Base-by-base conservation (phyloP, 2,888 invertebrate species). In the Pheosia gnoma region DNA sequence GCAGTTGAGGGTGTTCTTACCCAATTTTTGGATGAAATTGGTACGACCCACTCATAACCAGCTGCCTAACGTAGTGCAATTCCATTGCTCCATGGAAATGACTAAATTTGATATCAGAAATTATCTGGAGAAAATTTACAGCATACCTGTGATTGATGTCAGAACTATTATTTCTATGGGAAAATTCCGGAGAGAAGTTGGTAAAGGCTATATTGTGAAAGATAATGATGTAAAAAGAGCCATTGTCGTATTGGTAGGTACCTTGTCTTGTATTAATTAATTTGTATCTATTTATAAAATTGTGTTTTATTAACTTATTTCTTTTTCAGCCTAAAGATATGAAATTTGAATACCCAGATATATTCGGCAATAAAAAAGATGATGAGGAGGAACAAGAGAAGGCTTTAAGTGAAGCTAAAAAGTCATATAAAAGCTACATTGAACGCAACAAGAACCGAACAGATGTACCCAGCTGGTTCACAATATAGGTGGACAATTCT, bases 21-120 rank as follows among this genome's bases (percentile, higher is more conserved):
- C 99, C 0, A 98, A 99, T 86, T 99, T 99, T 90, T 99, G 98
- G 98, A 96, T 99, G 96, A 99, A 99, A 91, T 81, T 99, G 25
- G 95, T 99, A 0, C 94, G 95, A 60, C 96, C 98, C 1, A 71
- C 87, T 25, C 88, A 94, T 36, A 94, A 94, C 45, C 95, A 96
- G 72, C 97, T 97, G 4, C 94, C 95, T 57, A 98, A 99, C 93
- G 89, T 96, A 52, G 97, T 98, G 0, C 95, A 96, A 59, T 99
- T 99, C 88, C 95, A 97, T 58, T 98, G 98, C 75, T 98, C 99
- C 8, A 97, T 97, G 93, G 96, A 98, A 94, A 99, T 99, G 99
- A 98, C 98, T 0, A 96, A 95, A 84, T 83, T 94, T 78, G 99
- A 99, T 87, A 94, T 99, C 0, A 96, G 96, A 83, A 98, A 98